Evolutionary conservation across 1,140 invertebrate genomes (phyloP).

Genomic region (Drosophila lacertosa): DNA sequence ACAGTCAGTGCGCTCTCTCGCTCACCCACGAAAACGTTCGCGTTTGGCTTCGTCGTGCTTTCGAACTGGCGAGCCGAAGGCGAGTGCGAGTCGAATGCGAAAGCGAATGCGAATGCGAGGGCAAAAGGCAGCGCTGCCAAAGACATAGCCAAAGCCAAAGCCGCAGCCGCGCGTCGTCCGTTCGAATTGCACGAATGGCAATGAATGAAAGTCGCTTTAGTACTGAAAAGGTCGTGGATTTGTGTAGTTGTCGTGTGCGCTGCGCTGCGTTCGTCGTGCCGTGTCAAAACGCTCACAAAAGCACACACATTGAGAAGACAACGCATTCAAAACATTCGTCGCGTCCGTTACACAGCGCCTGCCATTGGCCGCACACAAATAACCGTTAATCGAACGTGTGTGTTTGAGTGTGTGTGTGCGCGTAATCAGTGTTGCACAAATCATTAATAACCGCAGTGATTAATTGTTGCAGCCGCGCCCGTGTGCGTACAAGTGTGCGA

Average conservation of each 20-base stretch:
- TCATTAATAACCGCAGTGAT: conserved; percentile 41
- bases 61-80: conserved; percentile 50
- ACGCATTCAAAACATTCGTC: conserved; percentile 12
- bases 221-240: conserved; percentile 83
- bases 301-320: conserved; percentile 22
- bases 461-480: conserved; percentile 37
- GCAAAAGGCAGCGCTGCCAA: conserved; percentile 11
- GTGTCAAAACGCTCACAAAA: conserved; percentile 35
- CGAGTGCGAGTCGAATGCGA: conserved; percentile 37
- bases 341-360: conserved; percentile 11
- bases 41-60: conserved; percentile 41
- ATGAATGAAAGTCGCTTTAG: conserved; percentile 79
- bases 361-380: conserved; percentile 4
- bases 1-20: conserved; percentile 14
- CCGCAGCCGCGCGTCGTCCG: conserved; percentile 32
- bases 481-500: background rate
- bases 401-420: background rate
- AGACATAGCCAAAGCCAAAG: conserved; percentile 35
- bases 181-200: conserved; percentile 57
- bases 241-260: conserved; percentile 74
- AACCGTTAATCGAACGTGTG: conserved; percentile 25
- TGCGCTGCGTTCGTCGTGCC: conserved; percentile 32
- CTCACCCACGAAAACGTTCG: conserved; percentile 12
- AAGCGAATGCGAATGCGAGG: conserved; percentile 38
- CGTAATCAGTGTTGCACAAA: conserved; percentile 28